Base-by-base conservation (phyloP, 2,888 invertebrate species). In the Rhyacophila evoluta region DNA sequence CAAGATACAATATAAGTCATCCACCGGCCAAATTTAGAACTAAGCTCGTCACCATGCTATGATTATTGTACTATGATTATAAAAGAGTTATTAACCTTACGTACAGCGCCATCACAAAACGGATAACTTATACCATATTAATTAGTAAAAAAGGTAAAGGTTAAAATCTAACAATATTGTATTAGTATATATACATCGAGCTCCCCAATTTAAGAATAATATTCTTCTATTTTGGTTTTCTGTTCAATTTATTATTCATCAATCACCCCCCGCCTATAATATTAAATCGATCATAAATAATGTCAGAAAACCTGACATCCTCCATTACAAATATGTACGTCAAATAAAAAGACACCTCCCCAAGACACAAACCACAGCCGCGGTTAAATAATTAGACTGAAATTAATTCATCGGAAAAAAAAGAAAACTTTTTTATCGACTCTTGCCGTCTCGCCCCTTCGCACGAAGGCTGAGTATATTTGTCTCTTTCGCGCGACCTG, bases 401-500 rank as follows among this genome's bases (percentile, higher is more conserved):
- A 55, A 55, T 55, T 55, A 55, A 69, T 69, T 69, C 69, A 29
- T 27, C 28, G n/a, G n/a, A n/a, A 29, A 69, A 69, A 69, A 69
- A 69, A 69, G 33, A 69, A 69, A 69, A 29, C 28, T 69, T 69
- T 28, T 29, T 69, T 33, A 29, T 69, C 69, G 29, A 15, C 33
- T 12, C 29, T 73, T 15, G 41, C 55, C 15, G 28, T 73, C 55
- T 29, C 73, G 28, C 73, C 72, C 77, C 33, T 27, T 19, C 41
- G 29, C 74, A 25, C 12, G 67, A 29, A 25, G n/a, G 25, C 19
- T 55, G 55, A 28, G 55, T 73, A 70, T 33, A 74, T 69, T 55
- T 25, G 72, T 77, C 77, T 67, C 55, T 71, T 77, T 72, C 77
- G 27, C 72, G 73, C 73, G 73, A 28, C 69, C 55, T 27, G 73